These are phyloP conservation scores for Trogon surrucura DNA, from an alignment of 2,113 vertebrate genomes.

Conservation along the genomic window DNA sequence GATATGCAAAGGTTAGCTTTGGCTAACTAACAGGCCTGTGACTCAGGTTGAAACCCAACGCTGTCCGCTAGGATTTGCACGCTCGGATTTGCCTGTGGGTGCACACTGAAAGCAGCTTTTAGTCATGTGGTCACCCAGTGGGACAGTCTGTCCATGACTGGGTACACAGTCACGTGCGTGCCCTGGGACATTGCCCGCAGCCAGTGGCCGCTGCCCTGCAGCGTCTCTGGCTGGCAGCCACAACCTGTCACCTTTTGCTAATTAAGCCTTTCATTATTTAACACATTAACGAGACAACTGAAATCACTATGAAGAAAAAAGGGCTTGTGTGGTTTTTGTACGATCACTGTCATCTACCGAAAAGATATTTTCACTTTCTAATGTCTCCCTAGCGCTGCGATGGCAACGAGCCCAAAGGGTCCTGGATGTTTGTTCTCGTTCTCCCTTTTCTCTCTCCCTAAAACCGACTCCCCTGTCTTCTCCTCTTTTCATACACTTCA, in stretches of 20 bases:
- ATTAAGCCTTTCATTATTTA: not conserved
- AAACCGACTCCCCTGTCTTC: not conserved
- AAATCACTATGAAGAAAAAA: not conserved
- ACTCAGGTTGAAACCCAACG: not conserved
- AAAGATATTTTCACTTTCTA: not conserved
- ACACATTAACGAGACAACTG: not conserved
- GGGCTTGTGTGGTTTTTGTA: not conserved
- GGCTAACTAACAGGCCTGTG: accelerated
- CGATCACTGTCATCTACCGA: not conserved
- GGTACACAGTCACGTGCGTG: not conserved
- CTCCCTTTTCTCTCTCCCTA: not conserved
- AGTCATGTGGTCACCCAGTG: not conserved
- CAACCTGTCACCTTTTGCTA: not conserved
- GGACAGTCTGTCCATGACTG: not conserved
- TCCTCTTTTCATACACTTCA: not conserved
- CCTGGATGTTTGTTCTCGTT: not conserved
- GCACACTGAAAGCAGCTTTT: not conserved
- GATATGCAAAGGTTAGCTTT: not conserved
- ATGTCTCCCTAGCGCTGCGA: not conserved
- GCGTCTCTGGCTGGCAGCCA: not conserved
- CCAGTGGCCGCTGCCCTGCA: not conserved
- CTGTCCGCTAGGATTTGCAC: not conserved
- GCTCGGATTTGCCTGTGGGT: not conserved
- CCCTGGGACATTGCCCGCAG: not conserved
- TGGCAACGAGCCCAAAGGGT: not conserved